Percentiles rank a stretch among this genome's conserved stretches.
Evolutionary conservation across 2,888 invertebrate genomes (phyloP).

Genomic region (Trisateles emortualis): DNA sequence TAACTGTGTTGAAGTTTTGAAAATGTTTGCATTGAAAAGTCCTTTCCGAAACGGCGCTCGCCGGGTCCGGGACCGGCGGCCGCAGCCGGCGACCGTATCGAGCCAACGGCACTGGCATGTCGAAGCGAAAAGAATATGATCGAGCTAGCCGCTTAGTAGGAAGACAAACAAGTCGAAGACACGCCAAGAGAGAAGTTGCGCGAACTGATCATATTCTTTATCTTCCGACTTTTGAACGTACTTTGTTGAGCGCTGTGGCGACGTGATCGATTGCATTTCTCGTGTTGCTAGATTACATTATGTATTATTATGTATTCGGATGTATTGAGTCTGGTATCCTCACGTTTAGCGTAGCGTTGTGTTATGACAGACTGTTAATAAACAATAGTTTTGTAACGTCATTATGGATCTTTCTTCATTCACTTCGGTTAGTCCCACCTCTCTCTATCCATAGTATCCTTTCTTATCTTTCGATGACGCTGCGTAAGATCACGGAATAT

Average conservation of each 20-base stretch:
- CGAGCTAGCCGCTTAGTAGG: conserved; percentile 65
- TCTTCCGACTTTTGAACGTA: conserved; percentile 54
- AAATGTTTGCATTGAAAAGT: conserved; percentile 83
- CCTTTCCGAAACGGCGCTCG: conserved; percentile 78
- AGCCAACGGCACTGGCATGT: conserved; percentile 70
- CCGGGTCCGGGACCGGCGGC: conserved; percentile 73
- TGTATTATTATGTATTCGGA: conserved; percentile 69
- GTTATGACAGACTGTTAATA: conserved; percentile 82
- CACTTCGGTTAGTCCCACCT: conserved; percentile 66
- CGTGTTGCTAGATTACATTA: conserved; percentile 53
- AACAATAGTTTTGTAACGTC: conserved; percentile 82
- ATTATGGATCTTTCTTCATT: conserved; percentile 73
- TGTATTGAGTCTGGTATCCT: conserved; percentile 68
- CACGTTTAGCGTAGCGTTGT: conserved; percentile 74
- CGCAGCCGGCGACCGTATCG: conserved; percentile 65
- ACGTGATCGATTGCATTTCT: conserved; percentile 72
- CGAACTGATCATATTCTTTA: conserved; percentile 80
- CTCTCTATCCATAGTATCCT: conserved; percentile 63
- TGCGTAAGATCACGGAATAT: conserved; percentile 32
- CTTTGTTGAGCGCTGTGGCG: conserved; percentile 52
- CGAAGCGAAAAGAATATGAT: conserved; percentile 85
- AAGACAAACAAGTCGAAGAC: conserved; percentile 72
- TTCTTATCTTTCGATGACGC: conserved; percentile 42
- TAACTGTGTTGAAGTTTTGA: conserved; percentile 86
- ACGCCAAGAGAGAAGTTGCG: conserved; percentile 71